Evolutionary conservation across 2,888 invertebrate genomes (phyloP).

Genomic region (Phaedon cochleariae): DNA sequence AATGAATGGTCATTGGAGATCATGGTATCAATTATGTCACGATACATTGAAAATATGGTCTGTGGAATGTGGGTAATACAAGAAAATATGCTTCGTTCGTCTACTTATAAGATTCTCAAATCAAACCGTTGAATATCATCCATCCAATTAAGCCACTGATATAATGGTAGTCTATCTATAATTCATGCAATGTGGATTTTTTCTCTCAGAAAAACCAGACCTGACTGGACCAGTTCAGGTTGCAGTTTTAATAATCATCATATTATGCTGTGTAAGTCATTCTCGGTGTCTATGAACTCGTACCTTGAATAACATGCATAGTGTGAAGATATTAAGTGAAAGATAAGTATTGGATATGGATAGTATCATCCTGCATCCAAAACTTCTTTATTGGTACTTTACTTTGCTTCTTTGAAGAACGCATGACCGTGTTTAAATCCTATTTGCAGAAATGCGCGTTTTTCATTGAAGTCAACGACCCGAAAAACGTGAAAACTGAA

Average conservation of each 20-base stretch:
- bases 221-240: background rate
- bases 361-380: too few species aligned
- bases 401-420: too few species aligned
- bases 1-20: too few species aligned
- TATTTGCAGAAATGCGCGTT: too few species aligned
- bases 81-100: background rate
- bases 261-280: background rate
- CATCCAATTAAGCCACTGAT: background rate
- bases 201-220: background rate
- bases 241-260: background rate
- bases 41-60: too few species aligned
- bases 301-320: background rate
- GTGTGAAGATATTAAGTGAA: too few species aligned
- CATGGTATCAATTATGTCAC: too few species aligned
- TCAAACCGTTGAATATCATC: slow-evolving; percentile 1
- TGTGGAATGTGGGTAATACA: background rate
- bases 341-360: too few species aligned
- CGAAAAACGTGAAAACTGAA: too few species aligned
- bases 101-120: background rate
- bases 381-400: too few species aligned
- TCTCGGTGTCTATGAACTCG: background rate
- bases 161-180: background rate
- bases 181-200: background rate
- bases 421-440: too few species aligned
- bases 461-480: too few species aligned